phyloP scores from a whole-genome alignment of 2,797 vertebrate genomes.

The Characodon lateralis region DNA sequence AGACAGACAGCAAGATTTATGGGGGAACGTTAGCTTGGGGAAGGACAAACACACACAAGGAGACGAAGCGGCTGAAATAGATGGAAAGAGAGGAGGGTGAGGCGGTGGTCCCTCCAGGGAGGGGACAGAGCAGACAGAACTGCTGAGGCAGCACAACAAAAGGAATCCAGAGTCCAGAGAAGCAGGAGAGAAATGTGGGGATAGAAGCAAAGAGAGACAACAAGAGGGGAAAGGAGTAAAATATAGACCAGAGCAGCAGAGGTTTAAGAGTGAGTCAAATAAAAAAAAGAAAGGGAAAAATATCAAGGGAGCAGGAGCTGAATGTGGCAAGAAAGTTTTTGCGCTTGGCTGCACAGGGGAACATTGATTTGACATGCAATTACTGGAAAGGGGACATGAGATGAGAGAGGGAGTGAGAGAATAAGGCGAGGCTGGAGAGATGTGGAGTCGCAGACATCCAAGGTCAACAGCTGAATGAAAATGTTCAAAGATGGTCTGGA shows the following conservation, averaged over 20 bases:
- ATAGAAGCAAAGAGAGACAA: constrained; percentile 12
- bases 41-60: constrained; percentile 50
- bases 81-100: constrained; percentile 43
- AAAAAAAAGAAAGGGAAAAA: neutral
- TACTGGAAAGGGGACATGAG: constrained; percentile 61
- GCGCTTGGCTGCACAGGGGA: constrained; percentile 66
- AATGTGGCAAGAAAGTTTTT: constrained; percentile 55
- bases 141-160: constrained; percentile 68
- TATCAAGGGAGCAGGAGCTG: constrained; percentile 4
- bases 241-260: neutral
- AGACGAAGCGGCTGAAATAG: constrained; percentile 48
- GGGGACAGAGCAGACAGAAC: constrained; percentile 56
- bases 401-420: constrained; percentile 37
- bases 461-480: constrained; percentile 60
- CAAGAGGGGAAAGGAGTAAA: constrained; percentile 1
- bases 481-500: constrained; percentile 48
- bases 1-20: constrained; percentile 66
- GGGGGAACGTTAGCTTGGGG: constrained; percentile 59
- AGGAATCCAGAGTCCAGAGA: constrained; percentile 30
- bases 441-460: constrained; percentile 56
- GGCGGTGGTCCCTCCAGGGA: constrained; percentile 59
- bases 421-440: constrained; percentile 36
- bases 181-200: constrained; percentile 11
- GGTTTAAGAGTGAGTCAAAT: constrained; percentile 32
- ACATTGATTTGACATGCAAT: constrained; percentile 78